These are phyloP conservation scores for Sarotherodon lohbergeri DNA, from an alignment of 2,113 vertebrate genomes.

Conservation along the genomic window DNA sequence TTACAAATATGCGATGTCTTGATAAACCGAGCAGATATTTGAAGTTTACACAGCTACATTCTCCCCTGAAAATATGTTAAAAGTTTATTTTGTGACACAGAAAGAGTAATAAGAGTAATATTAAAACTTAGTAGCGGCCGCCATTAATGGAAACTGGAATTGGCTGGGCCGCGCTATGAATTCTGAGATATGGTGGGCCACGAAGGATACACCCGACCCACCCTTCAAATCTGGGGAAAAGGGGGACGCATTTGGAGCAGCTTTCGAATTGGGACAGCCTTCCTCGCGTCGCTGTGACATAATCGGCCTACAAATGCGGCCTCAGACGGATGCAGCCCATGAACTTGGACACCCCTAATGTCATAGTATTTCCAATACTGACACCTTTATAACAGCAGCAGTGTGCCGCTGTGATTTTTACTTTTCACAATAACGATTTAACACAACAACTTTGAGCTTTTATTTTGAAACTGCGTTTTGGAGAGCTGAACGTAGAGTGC, in stretches of 20 bases:
- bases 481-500: background rate
- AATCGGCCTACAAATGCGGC: background rate
- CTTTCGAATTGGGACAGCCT: background rate
- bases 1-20: too few relatives aligned
- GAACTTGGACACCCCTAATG: background rate
- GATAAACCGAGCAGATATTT: too few relatives aligned
- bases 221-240: background rate
- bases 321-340: background rate
- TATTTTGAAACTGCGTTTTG: fast-evolving
- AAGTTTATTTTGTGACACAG: background rate
- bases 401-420: background rate
- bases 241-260: background rate
- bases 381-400: background rate
- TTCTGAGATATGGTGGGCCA: background rate
- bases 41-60: too few relatives aligned
- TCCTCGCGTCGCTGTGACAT: background rate
- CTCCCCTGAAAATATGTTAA: too few relatives aligned
- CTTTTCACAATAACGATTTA: background rate
- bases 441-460: background rate
- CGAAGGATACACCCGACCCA: fast-evolving
- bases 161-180: background rate
- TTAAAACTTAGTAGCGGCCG: background rate
- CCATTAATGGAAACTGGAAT: background rate
- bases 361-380: background rate
- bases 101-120: background rate